Percentiles rank a stretch among this genome's conserved stretches.
Evolutionary conservation across 92 coral and sea anemone species (phyloP).

Genomic region (Metridium senile): DNA sequence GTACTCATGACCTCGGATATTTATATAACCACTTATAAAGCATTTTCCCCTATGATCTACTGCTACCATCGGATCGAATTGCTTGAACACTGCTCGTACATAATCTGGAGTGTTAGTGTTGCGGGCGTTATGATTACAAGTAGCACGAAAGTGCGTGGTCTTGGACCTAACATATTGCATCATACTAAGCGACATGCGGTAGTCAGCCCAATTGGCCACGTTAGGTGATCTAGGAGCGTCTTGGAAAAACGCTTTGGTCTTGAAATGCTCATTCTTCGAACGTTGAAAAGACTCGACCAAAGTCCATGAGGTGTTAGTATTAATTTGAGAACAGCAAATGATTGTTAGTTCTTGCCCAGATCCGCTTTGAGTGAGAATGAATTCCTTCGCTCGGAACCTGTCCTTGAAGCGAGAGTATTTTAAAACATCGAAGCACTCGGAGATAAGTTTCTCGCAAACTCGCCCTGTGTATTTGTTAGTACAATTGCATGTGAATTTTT

Average conservation of each 20-base stretch:
- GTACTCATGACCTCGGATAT: background rate
- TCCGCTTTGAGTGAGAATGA: background rate
- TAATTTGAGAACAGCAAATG: background rate
- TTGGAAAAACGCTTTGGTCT: background rate
- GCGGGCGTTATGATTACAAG: background rate
- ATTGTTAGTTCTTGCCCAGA: background rate
- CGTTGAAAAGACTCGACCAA: background rate
- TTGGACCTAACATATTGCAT: background rate
- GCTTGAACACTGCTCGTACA: background rate
- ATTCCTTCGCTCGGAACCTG: background rate
- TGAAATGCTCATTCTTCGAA: background rate
- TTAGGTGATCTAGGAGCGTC: background rate
- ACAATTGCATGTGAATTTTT: conserved; percentile 1
- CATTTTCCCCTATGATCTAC: no score
- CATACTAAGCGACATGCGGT: background rate
- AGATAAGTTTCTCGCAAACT: background rate
- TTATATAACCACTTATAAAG: background rate
- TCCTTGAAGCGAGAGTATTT: background rate
- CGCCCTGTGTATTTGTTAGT: background rate
- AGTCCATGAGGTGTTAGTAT: background rate
- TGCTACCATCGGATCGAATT: background rate
- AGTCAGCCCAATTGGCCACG: background rate
- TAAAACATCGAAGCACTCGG: background rate
- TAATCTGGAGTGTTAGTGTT: background rate
- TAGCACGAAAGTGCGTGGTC: background rate